These are phyloP conservation scores for Picus viridis DNA, from an alignment of 2,797 vertebrate species.

Conservation along the genomic window DNA sequence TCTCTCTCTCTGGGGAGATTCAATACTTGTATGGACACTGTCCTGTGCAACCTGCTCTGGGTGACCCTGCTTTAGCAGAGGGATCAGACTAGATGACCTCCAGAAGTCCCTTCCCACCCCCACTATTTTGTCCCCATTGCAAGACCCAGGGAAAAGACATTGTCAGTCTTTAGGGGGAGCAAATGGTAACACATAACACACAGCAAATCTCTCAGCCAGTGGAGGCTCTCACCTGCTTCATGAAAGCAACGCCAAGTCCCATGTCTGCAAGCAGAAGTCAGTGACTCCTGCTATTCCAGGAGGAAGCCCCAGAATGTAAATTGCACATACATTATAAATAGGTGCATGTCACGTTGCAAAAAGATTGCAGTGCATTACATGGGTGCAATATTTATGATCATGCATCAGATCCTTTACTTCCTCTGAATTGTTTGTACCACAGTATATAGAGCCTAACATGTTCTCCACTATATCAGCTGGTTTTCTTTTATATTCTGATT, in stretches of 20 bases:
- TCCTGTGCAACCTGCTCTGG: too few species aligned
- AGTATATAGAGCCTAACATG: rapidly evolving
- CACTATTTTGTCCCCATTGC: not conserved
- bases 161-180: rapidly evolving
- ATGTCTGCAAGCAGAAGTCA: rapidly evolving
- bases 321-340: not conserved
- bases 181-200: not conserved
- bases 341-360: not conserved
- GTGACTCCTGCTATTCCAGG: not conserved
- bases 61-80: too few species aligned
- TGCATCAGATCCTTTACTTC: not conserved
- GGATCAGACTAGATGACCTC: too few species aligned
- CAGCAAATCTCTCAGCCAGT: not conserved
- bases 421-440: not conserved
- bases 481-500: not conserved
- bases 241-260: not conserved
- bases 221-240: not conserved
- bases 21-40: too few species aligned
- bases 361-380: not conserved
- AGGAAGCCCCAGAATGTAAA: not conserved
- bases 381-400: not conserved
- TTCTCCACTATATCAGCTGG: not conserved
- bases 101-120: too few species aligned
- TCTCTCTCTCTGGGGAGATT: too few species aligned
- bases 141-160: not conserved